Evolutionary conservation across 2,888 invertebrate species (phyloP).

Genomic region (Agrotis segetum): DNA sequence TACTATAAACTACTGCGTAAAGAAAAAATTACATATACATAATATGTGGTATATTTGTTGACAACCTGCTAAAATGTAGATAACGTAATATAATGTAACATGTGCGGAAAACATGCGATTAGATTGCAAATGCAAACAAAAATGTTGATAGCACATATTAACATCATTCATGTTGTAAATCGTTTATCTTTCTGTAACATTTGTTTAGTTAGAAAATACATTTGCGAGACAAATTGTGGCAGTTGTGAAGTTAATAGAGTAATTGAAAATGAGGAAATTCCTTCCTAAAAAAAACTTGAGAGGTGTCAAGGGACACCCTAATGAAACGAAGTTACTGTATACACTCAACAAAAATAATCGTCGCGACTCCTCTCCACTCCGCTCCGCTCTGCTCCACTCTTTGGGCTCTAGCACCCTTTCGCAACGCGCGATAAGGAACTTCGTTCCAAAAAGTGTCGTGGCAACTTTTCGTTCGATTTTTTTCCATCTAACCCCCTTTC

Average conservation of each 20-base stretch:
- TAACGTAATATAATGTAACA: conserved; percentile 30
- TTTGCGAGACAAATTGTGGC: conserved; percentile 12
- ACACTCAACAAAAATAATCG: too few species aligned
- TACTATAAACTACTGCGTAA: not conserved
- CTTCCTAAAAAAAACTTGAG: not conserved
- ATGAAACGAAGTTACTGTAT: too few species aligned
- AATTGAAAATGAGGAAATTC: not conserved
- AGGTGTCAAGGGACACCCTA: too few species aligned
- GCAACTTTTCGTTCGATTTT: too few species aligned
- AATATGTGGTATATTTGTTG: too few species aligned
- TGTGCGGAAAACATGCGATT: conserved; percentile 37
- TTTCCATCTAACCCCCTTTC: too few species aligned
- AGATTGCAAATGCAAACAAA: conserved; percentile 53
- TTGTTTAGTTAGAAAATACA: conserved; percentile 16
- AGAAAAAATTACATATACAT: too few species aligned
- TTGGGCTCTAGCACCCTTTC: too few species aligned
- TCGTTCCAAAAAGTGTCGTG: too few species aligned
- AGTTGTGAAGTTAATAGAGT: not conserved
- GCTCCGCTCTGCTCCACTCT: too few species aligned
- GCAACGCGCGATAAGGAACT: too few species aligned
- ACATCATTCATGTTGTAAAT: conserved; percentile 46
- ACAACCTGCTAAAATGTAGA: conserved; percentile 25
- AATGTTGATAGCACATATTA: conserved; percentile 33
- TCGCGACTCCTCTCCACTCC: too few species aligned
- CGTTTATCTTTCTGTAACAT: conserved; percentile 28